Evolutionary conservation across 1,140 invertebrate genomes (phyloP).

Genomic region (Nautilus pompilius): DNA sequence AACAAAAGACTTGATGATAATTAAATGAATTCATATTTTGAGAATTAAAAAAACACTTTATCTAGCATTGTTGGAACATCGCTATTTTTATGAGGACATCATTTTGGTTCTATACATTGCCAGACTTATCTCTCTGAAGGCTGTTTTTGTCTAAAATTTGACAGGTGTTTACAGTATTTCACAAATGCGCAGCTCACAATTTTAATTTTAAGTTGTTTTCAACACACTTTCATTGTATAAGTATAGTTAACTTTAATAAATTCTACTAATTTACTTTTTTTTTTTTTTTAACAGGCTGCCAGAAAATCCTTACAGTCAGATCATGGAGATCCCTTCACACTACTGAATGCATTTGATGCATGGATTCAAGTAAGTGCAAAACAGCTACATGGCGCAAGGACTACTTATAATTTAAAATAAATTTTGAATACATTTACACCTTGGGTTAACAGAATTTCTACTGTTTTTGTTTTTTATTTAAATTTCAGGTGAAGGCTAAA

Average conservation of each 20-base stretch:
- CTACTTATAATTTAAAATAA: not conserved
- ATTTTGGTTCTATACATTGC: no score
- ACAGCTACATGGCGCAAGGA: not conserved
- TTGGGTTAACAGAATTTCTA: not conserved
- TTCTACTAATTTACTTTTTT: constrained; percentile 1
- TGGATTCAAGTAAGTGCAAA: constrained; percentile 69
- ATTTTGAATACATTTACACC: not conserved
- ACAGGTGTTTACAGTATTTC: no score
- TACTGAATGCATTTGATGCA: constrained; percentile 83
- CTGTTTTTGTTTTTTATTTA: not conserved
- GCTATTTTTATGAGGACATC: no score
- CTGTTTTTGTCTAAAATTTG: no score
- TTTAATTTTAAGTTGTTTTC: no score
- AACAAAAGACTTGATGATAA: no score
- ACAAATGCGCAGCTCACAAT: no score
- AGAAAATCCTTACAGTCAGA: constrained; percentile 82
- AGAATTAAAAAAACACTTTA: no score
- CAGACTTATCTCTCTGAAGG: no score
- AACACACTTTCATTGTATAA: no score
- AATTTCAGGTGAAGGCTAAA: constrained; percentile 49
- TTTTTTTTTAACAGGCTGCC: constrained; percentile 61
- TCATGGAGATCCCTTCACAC: constrained; percentile 92
- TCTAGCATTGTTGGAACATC: no score
- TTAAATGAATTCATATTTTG: no score
- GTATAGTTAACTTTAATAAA: constrained; percentile 16